phyloP scores from a whole-genome alignment of 2,797 vertebrate genomes.

The Spinus olivaceus region DNA sequence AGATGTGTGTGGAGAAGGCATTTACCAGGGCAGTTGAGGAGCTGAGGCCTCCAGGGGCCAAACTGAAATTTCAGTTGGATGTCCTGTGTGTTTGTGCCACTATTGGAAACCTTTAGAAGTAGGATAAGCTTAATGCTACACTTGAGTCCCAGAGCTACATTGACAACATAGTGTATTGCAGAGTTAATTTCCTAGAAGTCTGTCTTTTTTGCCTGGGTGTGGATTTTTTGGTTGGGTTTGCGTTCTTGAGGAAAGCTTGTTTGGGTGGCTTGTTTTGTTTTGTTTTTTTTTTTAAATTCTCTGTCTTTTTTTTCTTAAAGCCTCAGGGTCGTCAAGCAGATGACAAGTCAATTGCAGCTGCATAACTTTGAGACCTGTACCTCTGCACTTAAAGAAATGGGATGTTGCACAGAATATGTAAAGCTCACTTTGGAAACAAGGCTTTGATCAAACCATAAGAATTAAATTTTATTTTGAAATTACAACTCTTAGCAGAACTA shows the following conservation, averaged over 20 bases:
- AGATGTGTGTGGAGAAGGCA: not conserved
- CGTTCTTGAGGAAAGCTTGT: not conserved
- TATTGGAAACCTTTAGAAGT: not conserved
- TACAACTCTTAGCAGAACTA: constrained; percentile 17
- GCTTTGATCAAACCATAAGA: constrained; percentile 46
- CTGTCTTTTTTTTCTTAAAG: constrained; percentile 70
- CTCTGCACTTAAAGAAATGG: not conserved
- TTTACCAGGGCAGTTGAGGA: not conserved
- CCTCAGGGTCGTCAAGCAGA: constrained; percentile 89
- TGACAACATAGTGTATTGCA: not conserved
- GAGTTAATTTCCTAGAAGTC: not conserved
- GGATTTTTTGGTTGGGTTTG: not conserved
- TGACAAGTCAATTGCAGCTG: constrained; percentile 87
- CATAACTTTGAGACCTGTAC: constrained; percentile 63
- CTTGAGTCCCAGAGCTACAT: not conserved
- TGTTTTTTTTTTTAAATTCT: not conserved
- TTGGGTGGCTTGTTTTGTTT: not conserved
- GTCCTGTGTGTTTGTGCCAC: not conserved
- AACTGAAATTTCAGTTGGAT: not conserved
- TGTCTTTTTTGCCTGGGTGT: not conserved
- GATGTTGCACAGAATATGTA: not conserved
- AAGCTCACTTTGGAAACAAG: constrained; percentile 3
- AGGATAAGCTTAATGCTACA: not conserved
- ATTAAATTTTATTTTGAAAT: constrained; percentile 49
- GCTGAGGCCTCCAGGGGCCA: not conserved